Percentiles rank a stretch among this genome's conserved stretches.
phyloP scores from a whole-genome alignment of 2,888 invertebrate genomes.

The Strigamia maritima region DNA sequence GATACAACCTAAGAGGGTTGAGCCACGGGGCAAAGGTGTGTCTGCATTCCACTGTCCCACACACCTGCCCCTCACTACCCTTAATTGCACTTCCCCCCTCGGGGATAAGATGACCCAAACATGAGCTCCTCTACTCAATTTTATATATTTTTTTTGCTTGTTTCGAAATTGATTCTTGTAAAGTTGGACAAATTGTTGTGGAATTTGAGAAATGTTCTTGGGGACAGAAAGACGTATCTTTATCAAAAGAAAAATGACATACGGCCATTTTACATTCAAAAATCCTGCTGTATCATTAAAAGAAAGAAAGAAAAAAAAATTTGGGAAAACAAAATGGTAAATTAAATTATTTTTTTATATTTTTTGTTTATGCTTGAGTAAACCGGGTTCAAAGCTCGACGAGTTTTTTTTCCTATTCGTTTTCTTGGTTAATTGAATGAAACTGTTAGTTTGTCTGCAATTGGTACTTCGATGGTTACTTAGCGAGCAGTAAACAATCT shows the following conservation, averaged over 20 bases:
- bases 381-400: not conserved
- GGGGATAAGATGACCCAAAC: constrained; percentile 12
- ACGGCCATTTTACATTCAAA: not conserved
- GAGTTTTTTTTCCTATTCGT: not conserved
- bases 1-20: not conserved
- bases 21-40: constrained; percentile 21
- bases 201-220: not conserved
- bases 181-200: not conserved
- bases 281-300: constrained; percentile 11
- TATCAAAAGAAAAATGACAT: not conserved
- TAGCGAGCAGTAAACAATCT: not conserved
- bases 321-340: not conserved
- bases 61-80: constrained; percentile 15
- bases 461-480: not conserved
- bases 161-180: not conserved
- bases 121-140: not conserved
- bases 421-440: not conserved
- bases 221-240: not conserved
- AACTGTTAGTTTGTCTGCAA: not conserved
- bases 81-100: constrained; percentile 24
- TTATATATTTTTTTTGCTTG: not conserved
- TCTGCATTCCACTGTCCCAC: not conserved
- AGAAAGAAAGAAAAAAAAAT: not conserved
- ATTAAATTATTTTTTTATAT: not conserved
- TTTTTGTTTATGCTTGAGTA: not conserved